Conservation (phyloP, 2,888 invertebrate genomes). For the Aleiodes testaceus region DNA sequence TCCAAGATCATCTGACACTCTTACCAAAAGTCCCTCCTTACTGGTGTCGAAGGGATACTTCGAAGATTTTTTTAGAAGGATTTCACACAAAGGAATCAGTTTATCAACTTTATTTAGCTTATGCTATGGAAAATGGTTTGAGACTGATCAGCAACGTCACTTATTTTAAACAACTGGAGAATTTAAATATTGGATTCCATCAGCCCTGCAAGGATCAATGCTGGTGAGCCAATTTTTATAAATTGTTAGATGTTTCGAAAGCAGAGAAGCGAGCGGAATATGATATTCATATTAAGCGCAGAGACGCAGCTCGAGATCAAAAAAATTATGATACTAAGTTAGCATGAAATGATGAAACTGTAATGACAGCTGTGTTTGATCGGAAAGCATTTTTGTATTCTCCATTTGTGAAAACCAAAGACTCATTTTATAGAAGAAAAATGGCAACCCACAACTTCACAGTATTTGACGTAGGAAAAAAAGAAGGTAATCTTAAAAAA, state of each 20-base stretch:
- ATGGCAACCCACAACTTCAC: slow-evolving; percentile 43
- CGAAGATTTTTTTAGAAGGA: slow-evolving; percentile 43
- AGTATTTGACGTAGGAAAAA: slow-evolving; percentile 32
- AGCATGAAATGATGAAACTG: too few species aligned
- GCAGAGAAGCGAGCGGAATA: slow-evolving; percentile 10
- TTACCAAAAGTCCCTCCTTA: slow-evolving; percentile 42
- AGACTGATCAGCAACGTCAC: neutral
- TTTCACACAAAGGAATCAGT: slow-evolving; percentile 1
- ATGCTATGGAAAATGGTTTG: slow-evolving; percentile 10
- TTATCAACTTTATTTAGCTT: slow-evolving; percentile 11
- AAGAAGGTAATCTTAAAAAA: slow-evolving; percentile 29
- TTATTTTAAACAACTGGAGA: slow-evolving; percentile 10
- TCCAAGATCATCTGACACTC: slow-evolving; percentile 20
- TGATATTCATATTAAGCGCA: slow-evolving; percentile 6
- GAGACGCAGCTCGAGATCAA: too few species aligned
- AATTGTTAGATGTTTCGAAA: slow-evolving; percentile 6
- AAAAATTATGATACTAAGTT: too few species aligned
- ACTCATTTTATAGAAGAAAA: slow-evolving; percentile 39
- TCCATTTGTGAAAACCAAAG: slow-evolving; percentile 32
- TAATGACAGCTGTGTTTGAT: too few species aligned
- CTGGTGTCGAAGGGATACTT: slow-evolving; percentile 36
- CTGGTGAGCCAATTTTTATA: too few species aligned
- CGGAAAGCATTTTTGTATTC: slow-evolving; percentile 34
- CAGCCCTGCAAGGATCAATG: too few species aligned
- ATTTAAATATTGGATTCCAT: slow-evolving; percentile 20